Evolutionary conservation across 2,113 vertebrate species (phyloP).

Genomic region (Stictonetta naevosa): DNA sequence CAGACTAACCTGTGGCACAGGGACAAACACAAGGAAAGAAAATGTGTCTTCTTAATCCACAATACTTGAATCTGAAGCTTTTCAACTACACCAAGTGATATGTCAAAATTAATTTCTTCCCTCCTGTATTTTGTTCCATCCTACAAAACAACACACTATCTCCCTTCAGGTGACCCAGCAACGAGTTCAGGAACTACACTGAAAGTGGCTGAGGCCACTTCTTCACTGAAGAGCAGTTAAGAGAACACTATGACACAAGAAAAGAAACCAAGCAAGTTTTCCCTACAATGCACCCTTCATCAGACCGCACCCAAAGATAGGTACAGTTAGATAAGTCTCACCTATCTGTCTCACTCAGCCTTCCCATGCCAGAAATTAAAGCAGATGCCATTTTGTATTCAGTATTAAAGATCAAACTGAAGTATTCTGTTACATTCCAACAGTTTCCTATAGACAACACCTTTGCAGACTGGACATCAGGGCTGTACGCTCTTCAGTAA

Average conservation of each 20-base stretch:
- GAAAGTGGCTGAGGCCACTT: not conserved
- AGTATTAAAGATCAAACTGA: not conserved
- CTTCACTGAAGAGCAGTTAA: not conserved
- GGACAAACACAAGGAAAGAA: not conserved
- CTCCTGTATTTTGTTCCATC: not conserved
- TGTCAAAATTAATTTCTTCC: not conserved
- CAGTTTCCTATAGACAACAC: not conserved
- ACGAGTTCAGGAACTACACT: no score
- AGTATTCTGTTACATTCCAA: not conserved
- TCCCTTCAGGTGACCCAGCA: not conserved
- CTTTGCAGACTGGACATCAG: not conserved
- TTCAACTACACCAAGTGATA: not conserved
- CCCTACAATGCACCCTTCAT: not conserved
- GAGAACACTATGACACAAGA: accelerated
- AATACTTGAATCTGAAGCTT: not conserved
- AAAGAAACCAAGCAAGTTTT: not conserved
- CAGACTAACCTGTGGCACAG: not conserved
- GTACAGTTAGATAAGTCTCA: not conserved
- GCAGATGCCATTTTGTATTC: not conserved
- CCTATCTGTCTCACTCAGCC: not conserved
- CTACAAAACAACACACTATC: not conserved
- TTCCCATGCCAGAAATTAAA: not conserved
- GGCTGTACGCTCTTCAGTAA: not conserved
- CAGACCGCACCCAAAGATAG: not conserved
- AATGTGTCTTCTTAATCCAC: no score